These are phyloP conservation scores for Heliconius erato DNA, from an alignment of 2,888 invertebrate species.

Conservation along the genomic window DNA sequence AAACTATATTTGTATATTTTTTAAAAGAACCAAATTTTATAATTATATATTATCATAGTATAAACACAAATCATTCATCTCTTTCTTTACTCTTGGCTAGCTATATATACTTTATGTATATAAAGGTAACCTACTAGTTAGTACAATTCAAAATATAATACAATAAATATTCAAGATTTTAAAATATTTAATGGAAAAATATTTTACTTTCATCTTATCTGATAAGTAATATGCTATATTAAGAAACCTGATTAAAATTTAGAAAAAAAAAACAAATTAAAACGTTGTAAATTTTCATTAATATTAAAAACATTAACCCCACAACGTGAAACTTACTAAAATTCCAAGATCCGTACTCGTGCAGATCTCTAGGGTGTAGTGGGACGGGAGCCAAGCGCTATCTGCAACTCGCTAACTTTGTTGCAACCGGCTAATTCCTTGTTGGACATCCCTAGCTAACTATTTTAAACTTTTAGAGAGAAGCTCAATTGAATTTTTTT, in stretches of 20 bases:
- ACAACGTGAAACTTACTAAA: slow-evolving; percentile 21
- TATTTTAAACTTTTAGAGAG: slow-evolving; percentile 44
- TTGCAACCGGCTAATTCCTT: slow-evolving; percentile 48
- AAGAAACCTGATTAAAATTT: background rate
- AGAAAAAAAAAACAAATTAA: background rate
- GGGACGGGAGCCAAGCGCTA: slow-evolving; percentile 44
- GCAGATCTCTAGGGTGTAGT: slow-evolving; percentile 36
- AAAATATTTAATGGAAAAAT: no score
- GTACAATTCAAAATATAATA: no score
- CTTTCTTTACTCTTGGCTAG: no score
- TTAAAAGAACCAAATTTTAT: no score
- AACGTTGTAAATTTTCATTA: background rate
- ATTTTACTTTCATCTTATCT: no score
- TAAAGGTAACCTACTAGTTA: no score
- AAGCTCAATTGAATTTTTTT: slow-evolving; percentile 45
- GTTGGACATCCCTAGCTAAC: slow-evolving; percentile 41
- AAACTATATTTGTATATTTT: background rate
- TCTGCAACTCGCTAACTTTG: slow-evolving; percentile 46
- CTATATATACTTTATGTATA: no score
- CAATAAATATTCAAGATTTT: no score
- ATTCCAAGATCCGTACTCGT: slow-evolving; percentile 36
- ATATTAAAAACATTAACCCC: background rate
- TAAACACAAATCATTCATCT: no score
- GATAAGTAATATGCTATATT: no score
- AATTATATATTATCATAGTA: no score